Evolutionary conservation across 2,888 invertebrate species (phyloP).

Genomic region (Nezara viridula): DNA sequence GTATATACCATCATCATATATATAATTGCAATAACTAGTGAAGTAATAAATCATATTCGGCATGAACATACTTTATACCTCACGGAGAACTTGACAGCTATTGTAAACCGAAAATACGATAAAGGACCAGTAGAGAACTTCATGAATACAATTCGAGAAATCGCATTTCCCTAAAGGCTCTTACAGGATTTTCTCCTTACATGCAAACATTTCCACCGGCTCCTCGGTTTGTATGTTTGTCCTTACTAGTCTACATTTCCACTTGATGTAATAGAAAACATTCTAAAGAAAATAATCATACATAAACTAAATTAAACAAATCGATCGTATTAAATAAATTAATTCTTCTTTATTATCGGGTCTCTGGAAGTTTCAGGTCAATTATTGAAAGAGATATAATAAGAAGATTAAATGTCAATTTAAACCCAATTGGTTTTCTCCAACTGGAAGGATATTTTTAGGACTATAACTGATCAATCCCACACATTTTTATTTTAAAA

Average conservation of each 20-base stretch:
- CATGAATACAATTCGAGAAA: neutral
- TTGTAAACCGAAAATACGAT: neutral
- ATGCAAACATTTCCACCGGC: neutral
- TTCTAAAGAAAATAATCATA: neutral
- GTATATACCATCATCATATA: no score
- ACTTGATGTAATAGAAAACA: neutral
- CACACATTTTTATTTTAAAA: no score
- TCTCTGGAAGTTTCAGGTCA: no score
- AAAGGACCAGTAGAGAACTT: neutral
- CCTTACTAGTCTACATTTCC: neutral
- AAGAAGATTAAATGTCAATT: no score
- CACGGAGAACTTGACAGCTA: neutral
- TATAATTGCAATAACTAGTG: no score
- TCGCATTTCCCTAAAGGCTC: constrained; percentile 4
- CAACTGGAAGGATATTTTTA: no score
- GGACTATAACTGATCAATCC: no score
- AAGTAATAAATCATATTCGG: neutral
- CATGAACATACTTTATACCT: neutral
- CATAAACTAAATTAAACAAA: no score
- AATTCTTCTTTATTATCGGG: no score
- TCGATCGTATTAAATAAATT: no score
- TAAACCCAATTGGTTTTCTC: no score
- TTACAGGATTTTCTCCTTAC: neutral
- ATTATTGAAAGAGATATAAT: no score
- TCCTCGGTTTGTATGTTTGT: neutral